Base-by-base conservation (phyloP, 2,797 vertebrate genomes). In the Erithacus rubecula region DNA sequence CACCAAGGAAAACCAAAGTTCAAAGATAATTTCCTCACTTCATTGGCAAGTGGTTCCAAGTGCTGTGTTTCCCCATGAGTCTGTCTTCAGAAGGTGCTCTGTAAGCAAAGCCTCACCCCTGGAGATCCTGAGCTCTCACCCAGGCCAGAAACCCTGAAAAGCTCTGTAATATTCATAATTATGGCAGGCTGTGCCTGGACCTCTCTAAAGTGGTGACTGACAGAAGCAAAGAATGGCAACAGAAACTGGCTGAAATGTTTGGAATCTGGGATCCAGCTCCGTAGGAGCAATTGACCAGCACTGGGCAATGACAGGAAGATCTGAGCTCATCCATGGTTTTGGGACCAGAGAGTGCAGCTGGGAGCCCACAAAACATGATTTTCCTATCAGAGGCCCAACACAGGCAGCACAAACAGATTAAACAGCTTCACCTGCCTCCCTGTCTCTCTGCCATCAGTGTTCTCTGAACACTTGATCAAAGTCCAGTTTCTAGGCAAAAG, bases 1-100 rank as follows among this genome's bases (percentile, higher is more conserved):
- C 16, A 67, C 68, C 52, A 87, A 90, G 37, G 46, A 44, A 74
- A 87, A 90, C 20, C n/a, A 94, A 90, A 93, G 77, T 72, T 74
- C 94, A 67, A 1, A 26, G 51, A 23, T 13, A 10, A 67, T 26
- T 87, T 84, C 80, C 22, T 49, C 24, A 18, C n/a, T 20, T 21
- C 22, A 58, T 34, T 9, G 37, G 14, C 12, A 24, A 53, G 49
- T 5, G 3, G 29, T 26, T 91, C 39, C 2, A 4, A 32, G 44
- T 6, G 53, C 68, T 34, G 41, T 21, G 44, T 23, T 84, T 41
- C 36, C 39, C 67, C n/a, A 44, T 9, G 8, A 22, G 5, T 49
- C 29, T 67, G 17, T 21, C 47, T 81, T 60, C 34, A 43, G 37
- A 46, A 79, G 16, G 32, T 27, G 18, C 55, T 72, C 44, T 41